Conservation (phyloP, 2,888 invertebrate species). For the Dilophus febrilis region DNA sequence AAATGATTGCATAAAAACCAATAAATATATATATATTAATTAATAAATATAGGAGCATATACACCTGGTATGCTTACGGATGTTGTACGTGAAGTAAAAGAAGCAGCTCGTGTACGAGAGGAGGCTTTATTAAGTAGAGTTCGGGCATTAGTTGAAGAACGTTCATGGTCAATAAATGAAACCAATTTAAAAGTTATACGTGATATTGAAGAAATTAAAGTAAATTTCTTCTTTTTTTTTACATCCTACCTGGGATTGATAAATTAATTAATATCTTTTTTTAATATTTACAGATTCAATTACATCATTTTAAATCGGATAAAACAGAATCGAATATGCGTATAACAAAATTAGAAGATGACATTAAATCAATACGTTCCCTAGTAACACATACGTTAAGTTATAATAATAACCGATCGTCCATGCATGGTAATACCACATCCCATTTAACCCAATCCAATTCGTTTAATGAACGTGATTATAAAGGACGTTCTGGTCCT, state of each 20-base stretch:
- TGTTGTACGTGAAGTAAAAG: slow-evolving; percentile 53
- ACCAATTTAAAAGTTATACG: slow-evolving; percentile 25
- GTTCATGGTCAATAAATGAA: slow-evolving; percentile 29
- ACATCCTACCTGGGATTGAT: background rate
- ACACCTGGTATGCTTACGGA: slow-evolving; percentile 58
- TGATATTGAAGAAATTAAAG: slow-evolving; percentile 30
- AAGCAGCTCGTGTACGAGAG: slow-evolving; percentile 52
- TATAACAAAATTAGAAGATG: slow-evolving; percentile 47
- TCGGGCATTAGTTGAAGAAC: slow-evolving; percentile 29
- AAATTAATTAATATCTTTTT: slow-evolving; percentile 2
- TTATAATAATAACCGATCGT: slow-evolving; percentile 9
- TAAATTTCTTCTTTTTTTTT: slow-evolving; percentile 10
- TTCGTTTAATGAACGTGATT: background rate
- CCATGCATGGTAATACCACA: background rate
- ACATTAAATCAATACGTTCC: slow-evolving; percentile 35
- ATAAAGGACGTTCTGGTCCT: background rate
- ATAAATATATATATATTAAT: too few species aligned
- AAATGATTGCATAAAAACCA: too few species aligned
- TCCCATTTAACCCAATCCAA: background rate
- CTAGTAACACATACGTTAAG: slow-evolving; percentile 23
- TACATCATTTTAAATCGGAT: slow-evolving; percentile 45
- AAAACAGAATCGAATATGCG: slow-evolving; percentile 49
- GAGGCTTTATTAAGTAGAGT: slow-evolving; percentile 42
- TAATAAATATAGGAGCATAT: slow-evolving; percentile 30
- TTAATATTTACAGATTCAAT: slow-evolving; percentile 38